Conservation (phyloP, 2,113 vertebrate genomes). For the Ictidomys tridecemlineatus region DNA sequence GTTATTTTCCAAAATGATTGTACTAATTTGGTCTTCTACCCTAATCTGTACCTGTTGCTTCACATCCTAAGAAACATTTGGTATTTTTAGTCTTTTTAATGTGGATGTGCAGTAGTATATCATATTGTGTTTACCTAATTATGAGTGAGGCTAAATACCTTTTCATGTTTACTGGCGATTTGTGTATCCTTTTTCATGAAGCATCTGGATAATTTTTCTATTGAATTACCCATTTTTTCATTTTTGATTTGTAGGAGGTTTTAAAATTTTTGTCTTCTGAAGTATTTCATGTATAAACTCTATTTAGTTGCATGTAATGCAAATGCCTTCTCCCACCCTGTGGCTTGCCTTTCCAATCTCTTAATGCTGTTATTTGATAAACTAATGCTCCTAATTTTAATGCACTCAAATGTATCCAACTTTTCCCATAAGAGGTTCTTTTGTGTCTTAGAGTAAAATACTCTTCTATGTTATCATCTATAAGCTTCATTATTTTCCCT, state of each 20-base stretch:
- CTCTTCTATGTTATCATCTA: not conserved
- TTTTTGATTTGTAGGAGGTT: conserved; percentile 5
- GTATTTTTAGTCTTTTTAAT: not conserved
- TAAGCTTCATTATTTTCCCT: not conserved
- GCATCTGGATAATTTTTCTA: not conserved
- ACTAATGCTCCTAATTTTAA: not conserved
- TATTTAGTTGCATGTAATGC: not conserved
- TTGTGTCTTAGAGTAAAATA: not conserved
- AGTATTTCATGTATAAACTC: not conserved
- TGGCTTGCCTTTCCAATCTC: not conserved
- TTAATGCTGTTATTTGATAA: not conserved
- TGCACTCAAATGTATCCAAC: not conserved
- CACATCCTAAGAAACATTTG: not conserved
- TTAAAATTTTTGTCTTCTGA: not conserved
- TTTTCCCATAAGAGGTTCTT: not conserved
- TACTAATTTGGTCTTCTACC: not conserved
- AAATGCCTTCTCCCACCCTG: not conserved
- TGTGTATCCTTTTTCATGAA: conserved; percentile 15
- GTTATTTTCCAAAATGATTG: not conserved
- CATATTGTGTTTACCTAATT: not conserved
- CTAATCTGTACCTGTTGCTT: not conserved
- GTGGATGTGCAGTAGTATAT: not conserved
- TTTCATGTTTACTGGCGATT: not conserved
- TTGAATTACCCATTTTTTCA: not conserved
- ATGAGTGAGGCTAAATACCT: not conserved